Conservation (phyloP, 2,888 invertebrate species). For the Dasysyrphus tricinctus region DNA sequence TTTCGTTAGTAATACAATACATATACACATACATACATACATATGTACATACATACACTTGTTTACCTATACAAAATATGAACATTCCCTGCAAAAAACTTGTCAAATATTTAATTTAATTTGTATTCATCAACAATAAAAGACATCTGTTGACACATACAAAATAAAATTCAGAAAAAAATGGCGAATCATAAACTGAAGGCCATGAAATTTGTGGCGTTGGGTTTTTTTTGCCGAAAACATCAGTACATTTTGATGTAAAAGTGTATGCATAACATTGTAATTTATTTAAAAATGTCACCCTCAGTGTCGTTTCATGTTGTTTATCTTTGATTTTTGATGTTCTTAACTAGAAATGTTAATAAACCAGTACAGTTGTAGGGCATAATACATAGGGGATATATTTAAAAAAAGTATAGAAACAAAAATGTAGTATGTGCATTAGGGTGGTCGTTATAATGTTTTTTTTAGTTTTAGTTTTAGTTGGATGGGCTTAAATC, state of each 20-base stretch:
- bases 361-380: too few species aligned
- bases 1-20: too few species aligned
- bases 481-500: too few species aligned
- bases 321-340: background rate
- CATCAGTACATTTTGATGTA: background rate
- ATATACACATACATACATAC: too few species aligned
- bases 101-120: constrained; percentile 23
- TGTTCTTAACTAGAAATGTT: too few species aligned
- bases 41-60: background rate
- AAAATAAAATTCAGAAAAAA: background rate
- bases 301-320: background rate
- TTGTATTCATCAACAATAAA: constrained; percentile 9
- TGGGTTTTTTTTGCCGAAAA: background rate
- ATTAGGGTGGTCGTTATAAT: too few species aligned
- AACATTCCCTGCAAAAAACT: background rate
- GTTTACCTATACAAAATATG: background rate
- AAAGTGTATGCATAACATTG: background rate
- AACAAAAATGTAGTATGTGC: too few species aligned
- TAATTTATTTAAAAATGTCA: background rate
- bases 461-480: too few species aligned
- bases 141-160: constrained; percentile 2
- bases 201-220: background rate
- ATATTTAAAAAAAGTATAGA: too few species aligned
- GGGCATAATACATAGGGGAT: too few species aligned
- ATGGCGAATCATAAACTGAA: background rate